phyloP scores from a whole-genome alignment of 2,113 vertebrate species.

The Melanotaenia duboulayi region DNA sequence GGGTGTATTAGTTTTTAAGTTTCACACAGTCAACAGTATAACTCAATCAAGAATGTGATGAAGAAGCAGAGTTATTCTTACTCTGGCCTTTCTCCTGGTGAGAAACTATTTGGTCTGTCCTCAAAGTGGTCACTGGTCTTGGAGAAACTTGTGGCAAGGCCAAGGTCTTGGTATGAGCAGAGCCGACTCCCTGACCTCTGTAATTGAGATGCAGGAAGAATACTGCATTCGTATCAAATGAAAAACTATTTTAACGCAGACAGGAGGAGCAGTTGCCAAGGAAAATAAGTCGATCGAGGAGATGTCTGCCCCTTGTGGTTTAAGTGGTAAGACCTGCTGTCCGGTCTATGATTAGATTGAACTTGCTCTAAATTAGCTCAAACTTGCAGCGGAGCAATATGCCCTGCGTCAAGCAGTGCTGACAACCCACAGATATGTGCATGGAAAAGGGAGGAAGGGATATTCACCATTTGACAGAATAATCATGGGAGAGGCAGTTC shows the following conservation, averaged over 20 bases:
- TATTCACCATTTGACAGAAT: slow-evolving; percentile 39
- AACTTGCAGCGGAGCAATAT: slow-evolving; percentile 45
- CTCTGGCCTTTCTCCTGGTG: slow-evolving; percentile 59
- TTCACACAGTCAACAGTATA: slow-evolving; percentile 41
- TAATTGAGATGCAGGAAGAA: slow-evolving; percentile 79
- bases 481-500: slow-evolving; percentile 18
- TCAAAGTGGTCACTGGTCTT: slow-evolving; percentile 72
- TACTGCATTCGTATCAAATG: slow-evolving; percentile 76
- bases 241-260: slow-evolving; percentile 81
- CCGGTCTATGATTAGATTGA: slow-evolving; percentile 78
- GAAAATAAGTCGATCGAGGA: slow-evolving; percentile 80
- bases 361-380: slow-evolving; percentile 71
- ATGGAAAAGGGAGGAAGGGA: slow-evolving; percentile 17
- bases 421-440: slow-evolving; percentile 44
- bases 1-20: slow-evolving; percentile 18
- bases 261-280: slow-evolving; percentile 75
- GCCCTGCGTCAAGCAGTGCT: slow-evolving; percentile 44
- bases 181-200: slow-evolving; percentile 74
- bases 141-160: slow-evolving; percentile 50
- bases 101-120: slow-evolving; percentile 67
- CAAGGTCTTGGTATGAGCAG: slow-evolving; percentile 66
- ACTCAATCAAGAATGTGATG: slow-evolving; percentile 61
- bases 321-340: slow-evolving; percentile 70
- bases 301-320: slow-evolving; percentile 75
- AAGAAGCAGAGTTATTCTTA: slow-evolving; percentile 72